Evolutionary conservation across 1,140 invertebrate genomes (phyloP).

Genomic region (Macrobrachium nipponense): DNA sequence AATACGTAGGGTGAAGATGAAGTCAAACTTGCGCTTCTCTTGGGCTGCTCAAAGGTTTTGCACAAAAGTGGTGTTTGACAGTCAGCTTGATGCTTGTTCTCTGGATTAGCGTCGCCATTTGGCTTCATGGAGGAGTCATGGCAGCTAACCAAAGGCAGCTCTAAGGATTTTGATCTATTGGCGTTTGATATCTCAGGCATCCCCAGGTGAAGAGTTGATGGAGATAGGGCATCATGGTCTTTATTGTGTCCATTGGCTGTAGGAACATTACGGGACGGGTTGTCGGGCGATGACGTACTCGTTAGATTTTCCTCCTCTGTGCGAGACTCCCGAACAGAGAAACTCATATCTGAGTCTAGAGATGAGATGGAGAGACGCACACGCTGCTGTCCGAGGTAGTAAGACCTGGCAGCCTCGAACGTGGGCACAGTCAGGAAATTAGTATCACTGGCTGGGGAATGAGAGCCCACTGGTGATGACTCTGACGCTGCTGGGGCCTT

Average conservation of each 20-base stretch:
- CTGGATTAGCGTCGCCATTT: background rate
- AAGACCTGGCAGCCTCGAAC: slow-evolving; percentile 57
- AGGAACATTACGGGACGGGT: slow-evolving; percentile 19
- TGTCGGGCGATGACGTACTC: slow-evolving; percentile 17
- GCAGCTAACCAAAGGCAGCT: slow-evolving; percentile 18
- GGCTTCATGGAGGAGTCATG: background rate
- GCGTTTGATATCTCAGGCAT: slow-evolving; percentile 15
- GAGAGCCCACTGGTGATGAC: slow-evolving; percentile 18
- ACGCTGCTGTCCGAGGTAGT: slow-evolving; percentile 43
- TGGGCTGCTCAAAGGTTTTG: slow-evolving; percentile 62
- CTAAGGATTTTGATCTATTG: slow-evolving; percentile 32
- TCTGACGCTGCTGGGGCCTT: background rate
- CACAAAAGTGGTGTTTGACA: slow-evolving; percentile 56
- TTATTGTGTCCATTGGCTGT: background rate
- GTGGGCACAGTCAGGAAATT: slow-evolving; percentile 64
- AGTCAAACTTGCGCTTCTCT: slow-evolving; percentile 47
- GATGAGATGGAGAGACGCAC: slow-evolving; percentile 56
- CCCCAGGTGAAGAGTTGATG: background rate
- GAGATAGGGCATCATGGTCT: background rate
- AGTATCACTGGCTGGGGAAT: slow-evolving; percentile 52
- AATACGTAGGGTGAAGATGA: slow-evolving; percentile 57
- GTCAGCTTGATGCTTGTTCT: slow-evolving; percentile 31
- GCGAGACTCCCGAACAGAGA: slow-evolving; percentile 13
- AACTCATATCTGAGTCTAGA: slow-evolving; percentile 43
- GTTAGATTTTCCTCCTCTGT: slow-evolving; percentile 43